Conservation (phyloP, 2,113 vertebrate species). For the Percina caprodes region DNA sequence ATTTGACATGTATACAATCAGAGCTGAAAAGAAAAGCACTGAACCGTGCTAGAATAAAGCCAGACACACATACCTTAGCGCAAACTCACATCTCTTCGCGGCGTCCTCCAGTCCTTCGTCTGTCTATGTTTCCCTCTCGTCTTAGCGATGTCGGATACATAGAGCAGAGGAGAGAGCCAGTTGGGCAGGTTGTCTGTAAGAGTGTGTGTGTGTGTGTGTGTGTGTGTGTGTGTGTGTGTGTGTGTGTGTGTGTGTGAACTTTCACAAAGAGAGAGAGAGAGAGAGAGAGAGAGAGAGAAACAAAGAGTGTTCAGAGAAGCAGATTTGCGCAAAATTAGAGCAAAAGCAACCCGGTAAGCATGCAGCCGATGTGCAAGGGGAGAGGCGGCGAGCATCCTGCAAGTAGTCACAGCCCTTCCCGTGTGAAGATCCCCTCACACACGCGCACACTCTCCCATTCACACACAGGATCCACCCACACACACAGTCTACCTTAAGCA, state of each 20-base stretch:
- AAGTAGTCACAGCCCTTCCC: slow-evolving; percentile 85
- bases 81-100: slow-evolving; percentile 56
- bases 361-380: slow-evolving; percentile 90
- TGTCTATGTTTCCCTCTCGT: slow-evolving; percentile 58
- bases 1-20: slow-evolving; percentile 66
- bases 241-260: slow-evolving; percentile 70
- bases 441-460: slow-evolving; percentile 60
- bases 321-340: slow-evolving; percentile 94
- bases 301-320: slow-evolving; percentile 83
- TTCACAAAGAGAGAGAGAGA: slow-evolving; percentile 67
- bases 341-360: slow-evolving; percentile 88
- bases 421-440: slow-evolving; percentile 81
- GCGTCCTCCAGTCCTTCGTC: slow-evolving; percentile 57
- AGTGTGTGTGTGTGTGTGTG: slow-evolving; percentile 42
- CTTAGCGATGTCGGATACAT: slow-evolving; percentile 80
- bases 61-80: slow-evolving; percentile 78
- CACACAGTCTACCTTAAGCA: slow-evolving; percentile 49
- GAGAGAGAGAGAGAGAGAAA: slow-evolving; percentile 10
- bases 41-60: slow-evolving; percentile 61
- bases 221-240: slow-evolving; percentile 82
- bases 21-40: slow-evolving; percentile 53
- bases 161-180: slow-evolving; percentile 71
- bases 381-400: slow-evolving; percentile 90
- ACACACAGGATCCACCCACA: slow-evolving; percentile 72
- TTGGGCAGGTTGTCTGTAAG: too few relatives aligned